phyloP scores from a whole-genome alignment of 2,888 invertebrate genomes.

The Trichogramma evanescens region DNA sequence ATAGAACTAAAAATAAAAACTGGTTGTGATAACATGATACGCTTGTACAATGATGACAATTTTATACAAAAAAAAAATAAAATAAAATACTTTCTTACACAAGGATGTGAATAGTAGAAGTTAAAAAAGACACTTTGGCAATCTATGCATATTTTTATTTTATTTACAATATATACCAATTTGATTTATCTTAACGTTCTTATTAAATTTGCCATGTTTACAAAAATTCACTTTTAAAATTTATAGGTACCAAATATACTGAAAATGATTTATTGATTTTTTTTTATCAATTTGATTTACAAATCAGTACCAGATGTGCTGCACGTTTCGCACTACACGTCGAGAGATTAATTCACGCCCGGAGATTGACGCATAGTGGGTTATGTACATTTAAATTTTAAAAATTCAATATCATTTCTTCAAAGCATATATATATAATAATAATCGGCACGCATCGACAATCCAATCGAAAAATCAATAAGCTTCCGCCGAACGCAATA shows the following conservation, averaged over 20 bases:
- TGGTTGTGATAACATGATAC: not conserved
- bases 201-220: constrained; percentile 37
- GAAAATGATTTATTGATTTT: constrained; percentile 3
- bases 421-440: no score
- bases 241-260: not conserved
- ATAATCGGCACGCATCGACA: no score
- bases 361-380: no score
- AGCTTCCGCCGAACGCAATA: no score
- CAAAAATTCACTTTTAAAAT: constrained; percentile 29
- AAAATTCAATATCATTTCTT: no score
- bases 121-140: constrained; percentile 28
- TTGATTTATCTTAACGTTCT: constrained; percentile 25
- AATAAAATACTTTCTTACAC: not conserved
- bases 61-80: not conserved
- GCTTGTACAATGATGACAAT: no score
- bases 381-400: no score
- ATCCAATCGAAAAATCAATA: no score
- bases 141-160: constrained; percentile 34
- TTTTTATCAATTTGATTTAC: not conserved
- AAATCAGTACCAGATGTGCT: no score
- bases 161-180: constrained; percentile 41
- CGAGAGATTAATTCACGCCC: no score
- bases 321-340: no score
- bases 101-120: not conserved
- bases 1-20: not conserved